Evolutionary conservation across 2,113 vertebrate species (phyloP).

Genomic region (Arothron firmamentum): DNA sequence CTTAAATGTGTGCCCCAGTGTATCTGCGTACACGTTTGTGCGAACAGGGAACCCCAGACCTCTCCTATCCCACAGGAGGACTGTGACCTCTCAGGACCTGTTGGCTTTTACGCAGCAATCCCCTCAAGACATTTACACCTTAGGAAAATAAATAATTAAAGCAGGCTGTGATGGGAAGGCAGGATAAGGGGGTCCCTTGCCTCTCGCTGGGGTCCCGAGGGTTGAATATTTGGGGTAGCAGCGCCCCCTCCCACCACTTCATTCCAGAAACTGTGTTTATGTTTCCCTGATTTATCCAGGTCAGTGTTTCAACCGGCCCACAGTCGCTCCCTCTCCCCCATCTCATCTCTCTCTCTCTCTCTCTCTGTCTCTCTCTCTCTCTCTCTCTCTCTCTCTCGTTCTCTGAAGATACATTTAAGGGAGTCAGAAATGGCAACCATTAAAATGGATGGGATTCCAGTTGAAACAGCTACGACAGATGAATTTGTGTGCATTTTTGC

Average conservation of each 20-base stretch:
- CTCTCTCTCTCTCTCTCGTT: slow-evolving; percentile 22
- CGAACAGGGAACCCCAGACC: slow-evolving; percentile 32
- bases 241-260: slow-evolving; percentile 28
- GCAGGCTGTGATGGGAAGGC: slow-evolving; percentile 46
- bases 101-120: slow-evolving; percentile 58
- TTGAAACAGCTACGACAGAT: slow-evolving; percentile 46
- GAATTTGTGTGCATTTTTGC: slow-evolving; percentile 10
- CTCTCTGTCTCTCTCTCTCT: slow-evolving; percentile 31
- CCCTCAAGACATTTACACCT: slow-evolving; percentile 69
- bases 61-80: slow-evolving; percentile 26
- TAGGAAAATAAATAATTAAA: slow-evolving; percentile 69
- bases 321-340: slow-evolving; percentile 45
- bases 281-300: slow-evolving; percentile 69
- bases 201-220: slow-evolving; percentile 36
- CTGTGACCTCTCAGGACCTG: slow-evolving; percentile 62
- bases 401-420: slow-evolving; percentile 53
- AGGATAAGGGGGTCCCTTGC: slow-evolving; percentile 44
- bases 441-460: slow-evolving; percentile 58
- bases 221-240: slow-evolving; percentile 60
- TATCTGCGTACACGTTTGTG: slow-evolving; percentile 12
- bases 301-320: slow-evolving; percentile 62
- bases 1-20: slow-evolving; percentile 17
- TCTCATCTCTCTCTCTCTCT: slow-evolving; percentile 29
- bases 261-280: slow-evolving; percentile 61
- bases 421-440: slow-evolving; percentile 55